Conservation (phyloP, 2,797 vertebrate species). For the Acestrorhynchus altus region DNA sequence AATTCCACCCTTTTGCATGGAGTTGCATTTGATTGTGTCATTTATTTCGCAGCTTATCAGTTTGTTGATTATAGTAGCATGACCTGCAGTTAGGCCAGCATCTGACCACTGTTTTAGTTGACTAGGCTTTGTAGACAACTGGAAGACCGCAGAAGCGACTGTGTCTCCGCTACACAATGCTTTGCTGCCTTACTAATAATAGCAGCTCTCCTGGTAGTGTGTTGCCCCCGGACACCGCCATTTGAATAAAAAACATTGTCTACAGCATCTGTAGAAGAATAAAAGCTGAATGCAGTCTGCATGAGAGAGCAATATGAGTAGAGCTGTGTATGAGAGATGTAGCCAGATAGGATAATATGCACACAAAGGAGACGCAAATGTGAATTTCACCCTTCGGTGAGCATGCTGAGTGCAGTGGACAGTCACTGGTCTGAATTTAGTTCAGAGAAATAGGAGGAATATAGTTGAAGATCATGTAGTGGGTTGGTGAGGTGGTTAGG, state of each 20-base stretch:
- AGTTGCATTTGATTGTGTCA: conserved; percentile 8
- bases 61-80: background rate
- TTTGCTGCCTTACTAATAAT: conserved; percentile 26
- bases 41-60: background rate
- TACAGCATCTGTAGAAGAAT: conserved; percentile 11
- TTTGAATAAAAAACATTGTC: conserved; percentile 40
- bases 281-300: background rate
- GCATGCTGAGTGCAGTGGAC: too few relatives aligned
- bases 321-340: background rate
- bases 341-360: background rate
- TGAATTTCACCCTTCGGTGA: background rate
- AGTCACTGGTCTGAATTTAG: background rate
- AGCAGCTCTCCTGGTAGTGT: conserved; percentile 23
- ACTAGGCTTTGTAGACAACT: conserved; percentile 7
- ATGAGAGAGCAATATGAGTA: background rate
- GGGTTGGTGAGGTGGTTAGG: background rate
- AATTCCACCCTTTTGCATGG: conserved; percentile 5
- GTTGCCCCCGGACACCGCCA: conserved; percentile 34
- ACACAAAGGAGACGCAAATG: background rate
- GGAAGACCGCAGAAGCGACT: background rate
- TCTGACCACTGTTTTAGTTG: background rate
- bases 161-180: conserved; percentile 12
- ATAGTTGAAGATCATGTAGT: conserved; percentile 8
- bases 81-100: background rate
- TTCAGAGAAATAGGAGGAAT: background rate